Evolutionary conservation across 1,140 invertebrate species (phyloP).

Genomic region (Drosophila suzukii): DNA sequence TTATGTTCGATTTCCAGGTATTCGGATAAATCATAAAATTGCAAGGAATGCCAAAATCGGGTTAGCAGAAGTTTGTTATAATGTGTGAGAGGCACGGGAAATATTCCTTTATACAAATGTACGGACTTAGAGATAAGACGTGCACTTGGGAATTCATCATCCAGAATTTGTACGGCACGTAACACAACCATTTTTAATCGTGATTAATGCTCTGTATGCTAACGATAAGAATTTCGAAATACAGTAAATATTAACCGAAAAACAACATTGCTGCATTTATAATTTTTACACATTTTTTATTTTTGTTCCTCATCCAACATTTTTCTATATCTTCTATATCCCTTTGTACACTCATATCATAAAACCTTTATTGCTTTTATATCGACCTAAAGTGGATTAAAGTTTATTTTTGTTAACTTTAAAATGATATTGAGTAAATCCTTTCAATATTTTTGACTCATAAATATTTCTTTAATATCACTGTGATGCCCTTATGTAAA

Average conservation of each 20-base stretch:
- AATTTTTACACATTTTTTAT: not conserved
- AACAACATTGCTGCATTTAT: too few species aligned
- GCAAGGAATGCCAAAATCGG: slow-evolving; percentile 42
- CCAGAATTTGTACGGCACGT: slow-evolving; percentile 17
- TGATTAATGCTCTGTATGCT: slow-evolving; percentile 27
- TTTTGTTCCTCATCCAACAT: not conserved
- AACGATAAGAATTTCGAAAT: slow-evolving; percentile 23
- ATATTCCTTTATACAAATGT: not conserved
- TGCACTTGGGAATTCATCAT: slow-evolving; percentile 22
- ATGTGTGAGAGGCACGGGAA: not conserved
- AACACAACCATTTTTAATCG: slow-evolving; percentile 12
- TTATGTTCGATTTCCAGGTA: slow-evolving; percentile 55
- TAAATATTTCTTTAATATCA: too few species aligned
- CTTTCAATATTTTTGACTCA: too few species aligned
- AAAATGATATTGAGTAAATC: too few species aligned
- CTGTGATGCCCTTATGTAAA: too few species aligned
- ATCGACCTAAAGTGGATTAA: too few species aligned
- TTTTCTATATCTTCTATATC: too few species aligned
- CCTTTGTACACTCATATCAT: too few species aligned
- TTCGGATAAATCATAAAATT: slow-evolving; percentile 69
- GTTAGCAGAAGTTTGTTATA: slow-evolving; percentile 1
- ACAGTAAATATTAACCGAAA: slow-evolving; percentile 3
- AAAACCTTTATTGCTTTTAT: too few species aligned
- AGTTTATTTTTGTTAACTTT: too few species aligned
- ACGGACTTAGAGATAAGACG: slow-evolving; percentile 15